Evolutionary conservation across 2,888 invertebrate species (phyloP).

Genomic region (Polyommatus iphigenia): DNA sequence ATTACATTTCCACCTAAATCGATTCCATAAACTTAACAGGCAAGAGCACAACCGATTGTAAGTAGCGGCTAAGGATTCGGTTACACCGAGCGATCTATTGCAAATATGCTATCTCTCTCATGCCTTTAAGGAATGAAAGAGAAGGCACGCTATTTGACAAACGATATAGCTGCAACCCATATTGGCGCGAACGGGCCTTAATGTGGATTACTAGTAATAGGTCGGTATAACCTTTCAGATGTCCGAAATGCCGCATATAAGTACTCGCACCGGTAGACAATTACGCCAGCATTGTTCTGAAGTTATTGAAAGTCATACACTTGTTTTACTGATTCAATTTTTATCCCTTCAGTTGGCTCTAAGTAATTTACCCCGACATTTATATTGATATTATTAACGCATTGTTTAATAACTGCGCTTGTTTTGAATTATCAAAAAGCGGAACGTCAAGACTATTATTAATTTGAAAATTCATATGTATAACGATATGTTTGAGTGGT

Average conservation of each 20-base stretch:
- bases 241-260: conserved; percentile 44
- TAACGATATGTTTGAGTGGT: neutral
- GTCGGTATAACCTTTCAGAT: conserved; percentile 52
- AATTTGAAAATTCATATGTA: neutral
- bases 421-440: too few relatives aligned
- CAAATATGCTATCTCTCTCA: neutral
- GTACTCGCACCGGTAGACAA: conserved; percentile 23
- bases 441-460: too few relatives aligned
- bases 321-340: neutral
- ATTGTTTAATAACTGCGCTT: too few relatives aligned
- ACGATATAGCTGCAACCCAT: neutral
- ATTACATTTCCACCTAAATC: conserved; percentile 75
- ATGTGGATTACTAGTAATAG: neutral
- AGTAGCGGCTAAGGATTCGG: conserved; percentile 68
- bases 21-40: conserved; percentile 79
- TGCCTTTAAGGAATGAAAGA: neutral
- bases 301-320: neutral
- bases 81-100: neutral
- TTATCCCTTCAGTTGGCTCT: neutral
- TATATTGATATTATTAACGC: too few relatives aligned
- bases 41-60: conserved; percentile 82
- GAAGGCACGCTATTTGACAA: neutral
- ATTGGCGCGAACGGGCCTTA: too few relatives aligned
- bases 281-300: conserved; percentile 9
- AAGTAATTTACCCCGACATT: too few relatives aligned